Conservation (phyloP, 2,113 vertebrate species). For the Phainopepla nitens region DNA sequence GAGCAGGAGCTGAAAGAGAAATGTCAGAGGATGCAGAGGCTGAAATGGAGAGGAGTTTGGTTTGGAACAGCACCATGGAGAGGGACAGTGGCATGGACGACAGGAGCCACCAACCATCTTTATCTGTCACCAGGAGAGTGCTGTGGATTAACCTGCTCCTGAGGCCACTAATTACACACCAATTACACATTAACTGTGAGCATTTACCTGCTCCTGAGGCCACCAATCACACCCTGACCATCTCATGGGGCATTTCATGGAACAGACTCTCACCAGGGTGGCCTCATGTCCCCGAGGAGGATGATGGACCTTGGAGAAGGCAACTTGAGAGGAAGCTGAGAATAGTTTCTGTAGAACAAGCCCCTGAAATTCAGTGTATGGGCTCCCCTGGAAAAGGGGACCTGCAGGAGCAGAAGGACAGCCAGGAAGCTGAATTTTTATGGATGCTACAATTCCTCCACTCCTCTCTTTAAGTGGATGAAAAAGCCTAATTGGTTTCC, state of each 20-base stretch:
- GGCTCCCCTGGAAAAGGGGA: neutral
- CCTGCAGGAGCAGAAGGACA: neutral
- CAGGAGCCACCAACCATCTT: neutral
- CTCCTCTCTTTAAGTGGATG: neutral
- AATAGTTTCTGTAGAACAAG: neutral
- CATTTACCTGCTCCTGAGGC: neutral
- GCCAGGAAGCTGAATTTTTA: neutral
- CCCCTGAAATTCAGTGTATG: neutral
- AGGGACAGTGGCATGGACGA: neutral
- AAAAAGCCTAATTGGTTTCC: slow-evolving; percentile 35
- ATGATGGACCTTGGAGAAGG: neutral
- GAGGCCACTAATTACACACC: neutral
- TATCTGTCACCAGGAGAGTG: neutral
- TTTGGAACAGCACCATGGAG: neutral
- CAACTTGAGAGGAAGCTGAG: neutral
- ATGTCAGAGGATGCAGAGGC: neutral
- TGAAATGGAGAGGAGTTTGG: neutral
- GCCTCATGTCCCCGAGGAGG: neutral
- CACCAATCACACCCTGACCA: neutral
- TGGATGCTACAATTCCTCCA: neutral
- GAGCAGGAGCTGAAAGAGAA: neutral
- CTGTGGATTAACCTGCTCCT: neutral
- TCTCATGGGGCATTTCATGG: neutral
- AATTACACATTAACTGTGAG: neutral
- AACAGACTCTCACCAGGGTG: neutral